Evolutionary conservation across 2,888 invertebrate species (phyloP).

Genomic region (Emmelina monodactyla): DNA sequence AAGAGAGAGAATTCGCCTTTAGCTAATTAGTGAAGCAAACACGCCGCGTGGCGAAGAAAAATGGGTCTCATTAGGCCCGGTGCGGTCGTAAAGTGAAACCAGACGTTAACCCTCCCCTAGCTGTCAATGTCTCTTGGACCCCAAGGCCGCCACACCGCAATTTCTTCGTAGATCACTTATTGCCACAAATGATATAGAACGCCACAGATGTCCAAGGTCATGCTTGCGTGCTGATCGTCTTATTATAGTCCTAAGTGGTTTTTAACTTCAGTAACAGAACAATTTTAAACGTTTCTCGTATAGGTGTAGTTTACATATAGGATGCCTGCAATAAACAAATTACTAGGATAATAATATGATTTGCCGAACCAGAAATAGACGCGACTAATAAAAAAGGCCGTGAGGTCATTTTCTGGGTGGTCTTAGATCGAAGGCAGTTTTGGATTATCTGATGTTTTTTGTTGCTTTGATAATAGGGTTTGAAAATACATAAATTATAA

Average conservation of each 20-base stretch:
- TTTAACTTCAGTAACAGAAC: not conserved
- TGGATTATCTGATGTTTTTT: too few relatives aligned
- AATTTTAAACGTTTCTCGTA: not conserved
- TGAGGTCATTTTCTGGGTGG: too few relatives aligned
- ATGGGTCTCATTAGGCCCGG: slow-evolving; percentile 27
- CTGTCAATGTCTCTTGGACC: not conserved
- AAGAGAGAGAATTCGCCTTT: slow-evolving; percentile 21
- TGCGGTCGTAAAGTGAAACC: slow-evolving; percentile 12
- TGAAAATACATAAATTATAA: too few relatives aligned
- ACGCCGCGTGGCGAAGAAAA: slow-evolving; percentile 26
- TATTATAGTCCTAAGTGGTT: not conserved
- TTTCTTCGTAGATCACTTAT: not conserved
- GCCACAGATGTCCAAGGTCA: too few relatives aligned
- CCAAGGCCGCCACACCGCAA: not conserved
- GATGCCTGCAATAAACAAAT: not conserved
- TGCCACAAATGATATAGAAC: too few relatives aligned
- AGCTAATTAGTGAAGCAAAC: slow-evolving; percentile 40
- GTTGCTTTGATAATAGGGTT: too few relatives aligned
- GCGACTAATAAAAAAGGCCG: too few relatives aligned
- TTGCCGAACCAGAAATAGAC: not conserved
- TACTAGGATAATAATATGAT: not conserved
- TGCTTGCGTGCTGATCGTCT: too few relatives aligned
- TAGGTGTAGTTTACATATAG: not conserved
- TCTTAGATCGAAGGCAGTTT: too few relatives aligned
- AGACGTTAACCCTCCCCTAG: too few relatives aligned